Evolutionary conservation across 2,888 invertebrate species (phyloP), one percentile per base, ranked within the genome.

Genomic region (Amphiduros pacificus): DNA sequence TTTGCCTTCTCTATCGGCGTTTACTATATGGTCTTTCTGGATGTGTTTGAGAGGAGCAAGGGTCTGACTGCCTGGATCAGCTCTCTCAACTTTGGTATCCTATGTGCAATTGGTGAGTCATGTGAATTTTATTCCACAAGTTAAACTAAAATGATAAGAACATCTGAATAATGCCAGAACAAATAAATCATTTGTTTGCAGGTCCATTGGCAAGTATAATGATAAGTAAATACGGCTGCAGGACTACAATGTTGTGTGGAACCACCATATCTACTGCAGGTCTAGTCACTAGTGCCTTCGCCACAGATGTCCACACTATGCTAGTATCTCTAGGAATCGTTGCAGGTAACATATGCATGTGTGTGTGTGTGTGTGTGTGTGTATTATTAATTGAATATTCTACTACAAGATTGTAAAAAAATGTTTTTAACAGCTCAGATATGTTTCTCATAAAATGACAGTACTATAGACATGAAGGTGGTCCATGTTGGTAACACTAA

Each of bases 61-160:
- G 87, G 90, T 0, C 85, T 89, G 73, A 91, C 91, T 14, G 88
- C 94, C 0, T 86, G 91, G 55, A 91, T 94, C 48, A 91, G 91
- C 52, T 94, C 95, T 1, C 85, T 96, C 51, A 87, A 94, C 68
- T 89, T 92, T 55, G 97, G 97, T 9, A n/a, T 44, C 4, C 44
- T 44, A 6, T 44, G 44, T 17, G 44, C 44, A 44, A n/a, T 22
- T 20, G 44, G 44, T 44, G 5, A 11, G 44, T 44, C n/a, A n/a
- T n/a, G n/a, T n/a, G n/a, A n/a, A n/a, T n/a, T n/a, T n/a, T n/a
- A n/a, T n/a, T n/a, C n/a, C n/a, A n/a, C n/a, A n/a, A n/a, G n/a
- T n/a, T n/a, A n/a, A n/a, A n/a, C n/a, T n/a, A n/a, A n/a, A n/a
- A n/a, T n/a, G n/a, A n/a, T n/a, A n/a, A n/a, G n/a, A n/a, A n/a